Conservation (phyloP, 1,140 invertebrate species). For the Caerostris darwini region DNA sequence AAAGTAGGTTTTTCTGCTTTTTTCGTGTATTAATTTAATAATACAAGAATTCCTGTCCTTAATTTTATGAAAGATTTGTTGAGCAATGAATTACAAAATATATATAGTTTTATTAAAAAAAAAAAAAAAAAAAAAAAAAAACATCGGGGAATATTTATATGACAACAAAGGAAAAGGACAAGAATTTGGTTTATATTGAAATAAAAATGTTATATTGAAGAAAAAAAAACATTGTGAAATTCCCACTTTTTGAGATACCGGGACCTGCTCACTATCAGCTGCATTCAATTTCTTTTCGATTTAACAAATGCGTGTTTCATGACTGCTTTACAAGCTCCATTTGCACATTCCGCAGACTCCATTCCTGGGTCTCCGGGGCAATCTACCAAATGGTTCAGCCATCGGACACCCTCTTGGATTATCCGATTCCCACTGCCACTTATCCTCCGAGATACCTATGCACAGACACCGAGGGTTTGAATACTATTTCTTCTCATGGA, state of each 20-base stretch:
- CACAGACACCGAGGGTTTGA: neutral
- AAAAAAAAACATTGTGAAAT: too few relatives aligned
- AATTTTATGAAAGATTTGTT: too few relatives aligned
- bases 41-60: too few relatives aligned
- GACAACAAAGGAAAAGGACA: too few relatives aligned
- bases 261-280: neutral
- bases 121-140: too few relatives aligned
- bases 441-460: neutral
- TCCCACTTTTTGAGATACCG: neutral
- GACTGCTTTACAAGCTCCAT: conserved; percentile 47
- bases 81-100: too few relatives aligned
- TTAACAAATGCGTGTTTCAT: conserved; percentile 66
- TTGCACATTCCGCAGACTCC: conserved; percentile 59
- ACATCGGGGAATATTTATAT: too few relatives aligned
- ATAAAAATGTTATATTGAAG: neutral
- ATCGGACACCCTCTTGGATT: conserved; percentile 19
- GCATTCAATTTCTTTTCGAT: conserved; percentile 68
- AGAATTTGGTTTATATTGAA: too few relatives aligned
- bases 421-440: neutral
- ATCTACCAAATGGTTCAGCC: conserved; percentile 50
- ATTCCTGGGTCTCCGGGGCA: neutral
- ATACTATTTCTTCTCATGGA: neutral
- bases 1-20: too few relatives aligned
- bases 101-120: too few relatives aligned
- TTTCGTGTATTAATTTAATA: too few relatives aligned